Percentiles rank a stretch among this genome's conserved stretches.
Evolutionary conservation across 2,113 vertebrate species (phyloP).

Genomic region (Xenopus borealis): DNA sequence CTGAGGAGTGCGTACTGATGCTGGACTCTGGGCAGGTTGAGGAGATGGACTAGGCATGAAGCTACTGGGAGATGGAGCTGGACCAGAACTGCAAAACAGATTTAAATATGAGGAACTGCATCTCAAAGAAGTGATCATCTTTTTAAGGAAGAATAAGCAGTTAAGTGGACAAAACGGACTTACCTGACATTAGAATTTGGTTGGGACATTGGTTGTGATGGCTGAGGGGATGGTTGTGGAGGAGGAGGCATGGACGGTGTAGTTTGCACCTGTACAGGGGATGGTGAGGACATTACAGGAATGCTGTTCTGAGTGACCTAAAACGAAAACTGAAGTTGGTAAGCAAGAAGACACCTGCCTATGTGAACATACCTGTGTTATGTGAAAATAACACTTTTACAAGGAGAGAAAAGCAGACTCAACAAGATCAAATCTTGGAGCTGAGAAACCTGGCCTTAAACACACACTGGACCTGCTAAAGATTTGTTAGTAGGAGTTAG

Average conservation of each 20-base stretch:
- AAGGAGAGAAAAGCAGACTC: too few relatives aligned
- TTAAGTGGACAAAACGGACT: neutral
- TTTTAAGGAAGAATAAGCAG: neutral
- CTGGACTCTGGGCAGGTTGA: conserved; percentile 91
- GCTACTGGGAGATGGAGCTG: conserved; percentile 88
- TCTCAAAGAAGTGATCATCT: neutral
- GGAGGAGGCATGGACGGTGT: conserved; percentile 90
- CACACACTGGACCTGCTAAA: neutral
- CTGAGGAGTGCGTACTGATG: conserved; percentile 85
- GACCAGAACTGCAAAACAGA: conserved; percentile 77
- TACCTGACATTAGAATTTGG: conserved; percentile 92
- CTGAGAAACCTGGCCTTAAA: too few relatives aligned
- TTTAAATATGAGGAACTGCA: neutral
- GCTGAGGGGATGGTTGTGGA: conserved; percentile 84
- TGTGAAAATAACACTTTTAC: too few relatives aligned
- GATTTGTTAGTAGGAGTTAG: conserved; percentile 1
- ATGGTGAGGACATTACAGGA: conserved; percentile 88
- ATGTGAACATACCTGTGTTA: too few relatives aligned
- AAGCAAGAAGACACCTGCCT: too few relatives aligned
- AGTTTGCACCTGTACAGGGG: conserved; percentile 83
- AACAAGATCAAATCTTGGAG: too few relatives aligned
- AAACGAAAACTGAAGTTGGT: neutral
- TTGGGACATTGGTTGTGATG: conserved; percentile 80
- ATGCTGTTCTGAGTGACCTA: conserved; percentile 79
- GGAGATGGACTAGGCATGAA: conserved; percentile 97